These are phyloP conservation scores for Empis livida DNA, from an alignment of 2,888 invertebrate genomes.

Conservation along the genomic window DNA sequence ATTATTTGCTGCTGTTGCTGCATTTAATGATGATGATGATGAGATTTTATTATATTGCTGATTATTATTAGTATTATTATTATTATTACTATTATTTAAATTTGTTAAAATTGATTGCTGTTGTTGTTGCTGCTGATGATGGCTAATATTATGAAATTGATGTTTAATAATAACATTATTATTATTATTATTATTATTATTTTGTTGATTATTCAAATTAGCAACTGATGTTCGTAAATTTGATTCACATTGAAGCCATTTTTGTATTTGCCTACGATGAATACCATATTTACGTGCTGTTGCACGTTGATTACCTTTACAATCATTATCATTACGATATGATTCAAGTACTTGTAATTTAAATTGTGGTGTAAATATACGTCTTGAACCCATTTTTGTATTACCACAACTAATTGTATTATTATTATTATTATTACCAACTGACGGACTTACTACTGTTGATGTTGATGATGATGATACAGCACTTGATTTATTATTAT, in stretches of 20 bases:
- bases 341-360: conserved; percentile 81
- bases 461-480: neutral
- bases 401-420: conserved; percentile 4
- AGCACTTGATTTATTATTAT: neutral
- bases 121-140: conserved; percentile 7
- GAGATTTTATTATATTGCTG: conserved; percentile 8
- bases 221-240: conserved; percentile 61
- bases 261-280: conserved; percentile 79
- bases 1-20: conserved; percentile 12
- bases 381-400: conserved; percentile 59
- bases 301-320: conserved; percentile 79
- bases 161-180: conserved; percentile 19
- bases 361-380: conserved; percentile 80
- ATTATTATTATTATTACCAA: conserved; percentile 4
- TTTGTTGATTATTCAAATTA: conserved; percentile 30
- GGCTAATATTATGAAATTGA: conserved; percentile 27
- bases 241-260: conserved; percentile 79
- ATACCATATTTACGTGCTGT: conserved; percentile 84
- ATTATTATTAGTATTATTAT: too few relatives aligned
- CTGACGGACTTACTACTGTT: conserved; percentile 5
- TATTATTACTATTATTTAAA: conserved; percentile 5
- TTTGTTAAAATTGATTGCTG: conserved; percentile 4
- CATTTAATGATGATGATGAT: conserved; percentile 13
- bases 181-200: conserved; percentile 15
- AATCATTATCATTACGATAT: conserved; percentile 72